Base-by-base conservation (phyloP, 2,113 vertebrate genomes). In the Rhabdornis inornatus region DNA sequence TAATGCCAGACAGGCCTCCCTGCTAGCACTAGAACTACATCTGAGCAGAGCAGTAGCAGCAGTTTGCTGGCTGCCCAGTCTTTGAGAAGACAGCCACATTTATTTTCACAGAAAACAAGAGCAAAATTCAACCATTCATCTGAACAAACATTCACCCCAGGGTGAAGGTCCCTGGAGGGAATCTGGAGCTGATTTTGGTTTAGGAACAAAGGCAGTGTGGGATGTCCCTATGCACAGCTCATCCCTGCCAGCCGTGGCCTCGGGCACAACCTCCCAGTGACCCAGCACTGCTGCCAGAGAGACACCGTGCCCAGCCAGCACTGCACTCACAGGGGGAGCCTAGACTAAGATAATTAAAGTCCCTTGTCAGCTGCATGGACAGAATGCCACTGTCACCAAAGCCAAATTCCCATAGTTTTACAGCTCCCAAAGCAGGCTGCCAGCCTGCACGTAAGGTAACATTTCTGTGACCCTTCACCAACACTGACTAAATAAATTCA, bases 391-490 rank as follows among this genome's bases (percentile, higher is more conserved):
- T 39, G 52, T 71, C 81, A 75, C 33, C 53, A 74, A 63, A 91
- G 71, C 76, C 72, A 89, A 81, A 81, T 59, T 87, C 60, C 77
- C 56, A 19, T 25, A 7, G 37, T 55, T 81, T 92, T 78, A 39
- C 21, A 70, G 39, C 16, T 74, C 74, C 69, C 44, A 11, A 70
- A 88, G 42, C 21, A 77, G 30, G 28, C 71, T 77, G 42, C 71
- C 35, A 89, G 49, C 15, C 77, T 70, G 53, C 81, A 94, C 84
- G 70, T 75, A 65, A 82, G 90, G 70, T 85, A 93, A 68, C 10
- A 25, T 42, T 87, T 92, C 80, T 82, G 31, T 6, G 30, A 82
- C 20, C 27, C 56, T 84, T 66, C 6, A 4, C 64, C 59, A 93
- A 53, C 25, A n/a, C 0, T 40, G 20, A n/a, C 60, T 70, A 82